Conservation (phyloP, 2,113 vertebrate species). For the Numida meleagris region DNA sequence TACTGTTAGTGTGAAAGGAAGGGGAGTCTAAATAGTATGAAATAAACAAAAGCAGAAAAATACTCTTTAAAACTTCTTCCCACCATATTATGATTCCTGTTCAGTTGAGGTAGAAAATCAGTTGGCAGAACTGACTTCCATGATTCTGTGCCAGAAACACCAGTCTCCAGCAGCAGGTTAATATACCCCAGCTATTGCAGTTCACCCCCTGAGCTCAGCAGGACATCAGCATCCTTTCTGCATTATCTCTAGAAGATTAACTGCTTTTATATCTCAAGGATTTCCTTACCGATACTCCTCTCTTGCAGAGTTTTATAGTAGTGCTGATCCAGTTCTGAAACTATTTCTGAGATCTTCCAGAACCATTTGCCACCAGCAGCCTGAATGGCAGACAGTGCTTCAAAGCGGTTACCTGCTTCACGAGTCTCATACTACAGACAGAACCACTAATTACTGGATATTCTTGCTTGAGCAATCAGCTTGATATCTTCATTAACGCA, state of each 20-base stretch:
- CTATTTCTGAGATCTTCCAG: background rate
- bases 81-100: background rate
- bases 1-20: background rate
- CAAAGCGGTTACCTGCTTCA: constrained; percentile 24
- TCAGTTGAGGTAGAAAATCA: background rate
- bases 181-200: background rate
- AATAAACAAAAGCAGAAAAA: background rate
- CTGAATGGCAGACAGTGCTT: background rate
- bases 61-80: background rate
- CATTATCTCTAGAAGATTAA: background rate
- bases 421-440: constrained; percentile 18
- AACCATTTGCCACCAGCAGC: background rate
- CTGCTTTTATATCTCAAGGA: background rate
- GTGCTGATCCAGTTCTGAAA: background rate
- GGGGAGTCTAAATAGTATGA: background rate
- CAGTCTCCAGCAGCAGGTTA: background rate
- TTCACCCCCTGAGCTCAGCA: background rate
- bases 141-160: background rate
- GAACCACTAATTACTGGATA: constrained; percentile 41
- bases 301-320: background rate
- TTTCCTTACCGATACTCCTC: background rate
- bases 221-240: background rate
- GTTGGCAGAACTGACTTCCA: background rate
- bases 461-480: constrained; percentile 49
- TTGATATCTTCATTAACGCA: constrained; percentile 39